Evolutionary conservation across 2,797 vertebrate species (phyloP), one percentile per base, ranked within the genome.

Genomic region (Pagetopsis macropterus): DNA sequence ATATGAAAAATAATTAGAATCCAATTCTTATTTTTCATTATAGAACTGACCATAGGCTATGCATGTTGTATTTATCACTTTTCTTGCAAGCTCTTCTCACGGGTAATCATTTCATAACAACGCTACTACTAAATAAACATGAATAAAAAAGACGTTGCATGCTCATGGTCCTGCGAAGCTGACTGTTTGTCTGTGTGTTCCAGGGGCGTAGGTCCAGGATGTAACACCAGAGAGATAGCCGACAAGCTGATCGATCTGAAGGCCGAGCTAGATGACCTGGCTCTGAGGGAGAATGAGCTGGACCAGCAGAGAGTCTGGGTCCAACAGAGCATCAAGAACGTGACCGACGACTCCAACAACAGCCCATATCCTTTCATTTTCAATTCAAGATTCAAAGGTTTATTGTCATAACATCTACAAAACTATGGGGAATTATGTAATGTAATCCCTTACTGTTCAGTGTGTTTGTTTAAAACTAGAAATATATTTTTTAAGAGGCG

Each of bases 281-380:
- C 97, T 73, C 87, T 95, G 56, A 93, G 96, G 76, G 98, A 99
- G 41, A 93, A 95, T 48, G 98, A 99, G 87, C 94, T 99, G 92
- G 98, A 99, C 91, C 97, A 98, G 92, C 98, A 99, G 93, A 96
- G 96, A 86, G 96, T 98, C 88, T 98, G 98, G 98, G 98, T 98
- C 76, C 97, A 99, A 78, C 97, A 99, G 88, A 99, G 98, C 95
- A 98, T 99, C 94, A 97, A 95, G 86, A 99, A 99, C 0, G 97
- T 99, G 74, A 98, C 97, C 0, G 98, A 99, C 11, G 98, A 99
- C 16, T 96, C 97, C 2, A 95, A 97, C 86, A 99, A 99, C 90
- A 98, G 96, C 88, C 95, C 95, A 99, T 99, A 99, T 99, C 98
- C 27, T 27, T 27, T 27, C 4, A 27, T 27, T 27, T 27, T 27